These are phyloP conservation scores for Salvator merianae DNA, from an alignment of 2,113 vertebrate genomes.

Conservation along the genomic window DNA sequence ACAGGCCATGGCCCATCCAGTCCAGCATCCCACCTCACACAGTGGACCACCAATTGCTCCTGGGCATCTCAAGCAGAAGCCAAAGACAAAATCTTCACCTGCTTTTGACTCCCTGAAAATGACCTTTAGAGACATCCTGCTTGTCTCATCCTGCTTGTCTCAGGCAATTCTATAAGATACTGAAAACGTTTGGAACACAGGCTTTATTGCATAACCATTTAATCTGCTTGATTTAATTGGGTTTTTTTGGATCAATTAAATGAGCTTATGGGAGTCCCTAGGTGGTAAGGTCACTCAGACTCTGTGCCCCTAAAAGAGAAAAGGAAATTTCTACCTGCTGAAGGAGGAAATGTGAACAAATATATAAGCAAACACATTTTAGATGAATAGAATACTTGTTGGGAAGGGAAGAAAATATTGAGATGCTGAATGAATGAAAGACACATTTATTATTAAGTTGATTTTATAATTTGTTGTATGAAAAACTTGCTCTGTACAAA, in stretches of 20 bases:
- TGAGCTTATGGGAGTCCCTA: slow-evolving; percentile 19
- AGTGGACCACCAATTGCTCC: too few species aligned
- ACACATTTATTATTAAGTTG: background rate
- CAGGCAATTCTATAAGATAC: background rate
- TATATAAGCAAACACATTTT: background rate
- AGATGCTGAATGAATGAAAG: background rate
- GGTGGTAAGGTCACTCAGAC: slow-evolving; percentile 35
- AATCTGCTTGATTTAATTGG: slow-evolving; percentile 21
- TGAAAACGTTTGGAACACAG: background rate
- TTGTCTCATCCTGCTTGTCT: too few species aligned
- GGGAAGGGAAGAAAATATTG: background rate
- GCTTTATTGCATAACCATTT: slow-evolving; percentile 40
- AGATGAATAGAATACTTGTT: background rate
- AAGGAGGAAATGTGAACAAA: accelerated
- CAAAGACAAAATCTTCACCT: too few species aligned
- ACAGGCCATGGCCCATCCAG: too few species aligned
- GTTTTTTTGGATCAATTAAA: slow-evolving; percentile 31
- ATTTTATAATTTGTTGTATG: background rate
- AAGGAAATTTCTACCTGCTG: slow-evolving; percentile 17
- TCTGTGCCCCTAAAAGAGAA: background rate
- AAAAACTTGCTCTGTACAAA: background rate
- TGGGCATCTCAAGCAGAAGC: too few species aligned
- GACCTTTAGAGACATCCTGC: too few species aligned
- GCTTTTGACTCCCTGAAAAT: too few species aligned
- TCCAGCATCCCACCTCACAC: too few species aligned